Conservation (phyloP, 2,888 invertebrate genomes). For the Odontocerum albicorne region DNA sequence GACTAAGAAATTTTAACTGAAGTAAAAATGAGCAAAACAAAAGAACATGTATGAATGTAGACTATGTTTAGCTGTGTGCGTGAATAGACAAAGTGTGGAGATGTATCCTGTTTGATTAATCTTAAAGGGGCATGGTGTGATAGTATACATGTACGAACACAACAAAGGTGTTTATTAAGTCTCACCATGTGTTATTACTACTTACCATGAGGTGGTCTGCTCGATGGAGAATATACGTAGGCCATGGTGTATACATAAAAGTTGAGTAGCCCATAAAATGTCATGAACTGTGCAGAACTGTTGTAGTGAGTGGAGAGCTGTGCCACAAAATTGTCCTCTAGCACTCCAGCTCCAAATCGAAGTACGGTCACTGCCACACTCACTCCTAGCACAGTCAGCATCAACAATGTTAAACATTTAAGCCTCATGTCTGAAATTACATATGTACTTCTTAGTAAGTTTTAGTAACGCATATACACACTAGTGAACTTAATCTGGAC, state of each 20-base stretch:
- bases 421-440: conserved; percentile 78
- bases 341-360: conserved; percentile 84
- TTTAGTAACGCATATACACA: too few relatives aligned
- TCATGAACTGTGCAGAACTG: conserved; percentile 94
- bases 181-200: too few relatives aligned
- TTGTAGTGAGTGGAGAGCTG: conserved; percentile 84
- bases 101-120: too few relatives aligned
- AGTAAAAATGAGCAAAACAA: too few relatives aligned
- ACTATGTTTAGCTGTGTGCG: too few relatives aligned
- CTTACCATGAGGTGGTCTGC: conserved; percentile 80
- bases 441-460: not conserved
- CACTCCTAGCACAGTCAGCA: conserved; percentile 77
- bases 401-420: conserved; percentile 85
- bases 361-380: conserved; percentile 74
- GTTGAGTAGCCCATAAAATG: conserved; percentile 90
- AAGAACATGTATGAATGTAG: too few relatives aligned
- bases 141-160: too few relatives aligned
- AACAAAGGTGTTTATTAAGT: too few relatives aligned
- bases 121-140: too few relatives aligned
- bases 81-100: too few relatives aligned
- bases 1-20: too few relatives aligned
- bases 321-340: conserved; percentile 94
- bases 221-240: conserved; percentile 89
- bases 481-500: too few relatives aligned
- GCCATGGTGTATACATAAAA: conserved; percentile 93